Percentiles rank a stretch among this genome's conserved stretches.
Conservation (phyloP, 2,797 vertebrate species). For the Lates japonicus region DNA sequence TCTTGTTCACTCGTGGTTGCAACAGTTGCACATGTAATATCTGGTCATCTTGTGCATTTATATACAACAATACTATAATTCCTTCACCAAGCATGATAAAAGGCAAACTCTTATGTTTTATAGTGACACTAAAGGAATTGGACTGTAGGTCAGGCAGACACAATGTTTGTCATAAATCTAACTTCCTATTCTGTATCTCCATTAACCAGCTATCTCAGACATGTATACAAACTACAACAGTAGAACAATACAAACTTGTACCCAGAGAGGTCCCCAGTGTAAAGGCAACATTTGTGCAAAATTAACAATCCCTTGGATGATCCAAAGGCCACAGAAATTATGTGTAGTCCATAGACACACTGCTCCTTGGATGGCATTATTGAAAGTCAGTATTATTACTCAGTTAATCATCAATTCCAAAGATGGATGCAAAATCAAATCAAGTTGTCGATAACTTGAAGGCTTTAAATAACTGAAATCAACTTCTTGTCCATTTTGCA, state of each 20-base stretch:
- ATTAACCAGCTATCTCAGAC: not conserved
- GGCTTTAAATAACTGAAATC: not conserved
- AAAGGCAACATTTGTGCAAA: not conserved
- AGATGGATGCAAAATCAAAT: not conserved
- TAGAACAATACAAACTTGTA: not conserved
- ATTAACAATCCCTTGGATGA: not conserved
- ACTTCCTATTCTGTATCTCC: not conserved
- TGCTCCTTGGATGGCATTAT: not conserved
- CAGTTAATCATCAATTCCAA: not conserved
- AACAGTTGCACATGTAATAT: not conserved
- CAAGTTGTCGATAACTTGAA: not conserved
- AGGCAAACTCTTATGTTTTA: not conserved
- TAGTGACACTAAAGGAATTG: not conserved
- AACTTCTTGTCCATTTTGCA: constrained; percentile 1
- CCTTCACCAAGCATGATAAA: not conserved
- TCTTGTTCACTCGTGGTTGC: not conserved
- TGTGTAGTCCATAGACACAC: not conserved
- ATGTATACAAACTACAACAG: too few species aligned
- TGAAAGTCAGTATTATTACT: not conserved
- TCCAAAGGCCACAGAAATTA: not conserved
- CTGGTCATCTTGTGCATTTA: not conserved
- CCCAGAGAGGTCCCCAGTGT: not conserved
- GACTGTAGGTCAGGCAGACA: not conserved
- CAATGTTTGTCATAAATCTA: not conserved
- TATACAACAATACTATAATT: not conserved